Percentiles rank a stretch among this genome's conserved stretches.
Conservation (phyloP, 2,888 invertebrate species). For the Myathropa florea region DNA sequence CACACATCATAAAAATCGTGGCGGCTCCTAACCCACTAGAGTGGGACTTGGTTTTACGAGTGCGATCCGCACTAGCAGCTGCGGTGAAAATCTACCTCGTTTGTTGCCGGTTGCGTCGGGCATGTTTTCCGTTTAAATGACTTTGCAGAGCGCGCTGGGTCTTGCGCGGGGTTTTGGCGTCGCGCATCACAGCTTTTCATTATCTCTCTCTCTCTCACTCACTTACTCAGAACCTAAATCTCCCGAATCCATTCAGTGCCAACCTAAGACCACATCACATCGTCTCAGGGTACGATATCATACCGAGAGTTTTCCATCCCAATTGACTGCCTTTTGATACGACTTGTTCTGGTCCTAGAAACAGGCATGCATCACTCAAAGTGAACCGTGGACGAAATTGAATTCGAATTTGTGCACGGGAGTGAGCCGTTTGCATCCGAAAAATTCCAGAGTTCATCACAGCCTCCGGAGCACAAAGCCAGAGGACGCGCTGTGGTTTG, state of each 20-base stretch:
- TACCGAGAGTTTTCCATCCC: too few relatives aligned
- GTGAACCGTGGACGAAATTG: slow-evolving; percentile 42
- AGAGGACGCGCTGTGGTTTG: slow-evolving; percentile 3
- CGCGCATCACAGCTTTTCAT: slow-evolving; percentile 51
- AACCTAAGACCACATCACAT: slow-evolving; percentile 23
- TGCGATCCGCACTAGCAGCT: neutral
- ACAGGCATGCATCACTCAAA: slow-evolving; percentile 16
- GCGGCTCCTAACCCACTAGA: slow-evolving; percentile 9
- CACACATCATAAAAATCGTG: slow-evolving; percentile 63
- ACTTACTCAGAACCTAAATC: slow-evolving; percentile 10
- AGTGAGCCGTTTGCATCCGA: neutral
- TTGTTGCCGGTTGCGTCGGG: too few relatives aligned
- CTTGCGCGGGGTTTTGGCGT: too few relatives aligned
- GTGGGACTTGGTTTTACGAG: too few relatives aligned
- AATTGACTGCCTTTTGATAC: slow-evolving; percentile 34
- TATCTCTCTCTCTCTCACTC: slow-evolving; percentile 43
- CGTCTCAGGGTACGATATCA: too few relatives aligned
- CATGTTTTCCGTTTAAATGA: slow-evolving; percentile 58
- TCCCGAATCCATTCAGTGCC: slow-evolving; percentile 51
- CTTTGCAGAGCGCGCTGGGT: slow-evolving; percentile 25
- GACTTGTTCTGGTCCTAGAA: too few relatives aligned
- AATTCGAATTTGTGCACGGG: slow-evolving; percentile 61
- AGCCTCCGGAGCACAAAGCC: neutral
- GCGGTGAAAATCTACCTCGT: neutral
- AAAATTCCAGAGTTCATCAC: slow-evolving; percentile 32